Evolutionary conservation across 1,140 invertebrate species (phyloP), one percentile per base, ranked within the genome.

Genomic region (Ostrea edulis): DNA sequence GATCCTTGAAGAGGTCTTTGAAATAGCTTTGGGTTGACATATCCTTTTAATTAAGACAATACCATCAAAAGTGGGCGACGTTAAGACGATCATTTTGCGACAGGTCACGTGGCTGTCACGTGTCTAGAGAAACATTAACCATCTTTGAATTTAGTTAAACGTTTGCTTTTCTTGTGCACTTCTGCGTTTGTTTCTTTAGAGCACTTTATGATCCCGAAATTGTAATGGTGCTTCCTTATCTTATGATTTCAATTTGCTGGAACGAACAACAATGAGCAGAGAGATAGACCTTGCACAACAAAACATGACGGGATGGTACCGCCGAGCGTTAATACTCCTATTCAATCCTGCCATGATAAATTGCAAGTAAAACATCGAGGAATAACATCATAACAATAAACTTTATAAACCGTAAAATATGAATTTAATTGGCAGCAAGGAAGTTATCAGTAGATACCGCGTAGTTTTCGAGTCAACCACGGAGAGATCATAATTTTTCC

Each of bases 1-100:
- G 22, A 52, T 51, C n/a, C 82, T 52, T 52, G 29, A 17, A 83
- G 14, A 53, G 25, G 20, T 83, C 44, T 53, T 22, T 52, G 44
- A n/a, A 20, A 83, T 83, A 54, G 51, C 51, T n/a, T 83, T 53
- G 53, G 14, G 17, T 53, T 83, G 51, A 83, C 82, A 83, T 83
- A 83, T 54, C 52, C 51, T 25, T 44, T 83, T 83, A 83, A 83
- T 83, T 54, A 83, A 83, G 82, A 83, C 82, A 54, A 83, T 83
- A 22, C 51, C 52, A 52, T 83, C 68, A 77, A 22, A 25, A 29
- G 68, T 77, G 17, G 1, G 17, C 52, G 82, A 83, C 53, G 52
- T 83, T 54, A 53, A 77, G 68, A 17, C 68, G 25, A 25, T 29
- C 68, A 29, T 35, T 77, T 77, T 77, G 29, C 35, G 51, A 83